Evolutionary conservation across 2,113 vertebrate species (phyloP), one percentile per base, ranked within the genome.

Genomic region (Penelope pileata): DNA sequence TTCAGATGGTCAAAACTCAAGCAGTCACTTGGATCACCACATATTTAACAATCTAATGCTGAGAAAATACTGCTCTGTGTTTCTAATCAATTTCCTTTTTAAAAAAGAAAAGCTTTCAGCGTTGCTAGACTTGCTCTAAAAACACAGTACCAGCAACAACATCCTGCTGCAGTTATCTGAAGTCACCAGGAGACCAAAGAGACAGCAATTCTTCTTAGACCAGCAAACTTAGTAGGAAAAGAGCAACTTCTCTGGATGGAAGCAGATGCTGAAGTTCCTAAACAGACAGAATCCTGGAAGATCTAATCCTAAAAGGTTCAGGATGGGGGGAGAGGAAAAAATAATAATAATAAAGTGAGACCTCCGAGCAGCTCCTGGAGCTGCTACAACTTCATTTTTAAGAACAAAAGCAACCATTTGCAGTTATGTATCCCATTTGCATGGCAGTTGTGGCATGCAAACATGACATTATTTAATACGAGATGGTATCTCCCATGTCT

Each of bases 1-100:
- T 88, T 93, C 59, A 50, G 18, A 45, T 58, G 18, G 64, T 67
- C 60, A 66, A 54, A 91, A 91, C 48, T 48, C 34, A 80, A 54
- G 66, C 9, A 51, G n/a, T 22, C 36, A 32, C 14, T 38, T 34
- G 24, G 45, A 34, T 69, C 22, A 36, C 26, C 16, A 18, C 18
- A 27, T 42, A 85, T 2, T 62, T 32, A 40, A 40, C 19, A 83
- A 43, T 4, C 24, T 14, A 66, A 13, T 1, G 6, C 22, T 54
- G 22, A 70, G n/a, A 62, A 86, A 81, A 73, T 11, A 29, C 10
- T 29, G 21, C 19, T 63, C 19, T 84, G 10, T 23, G 21, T 30
- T 91, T 27, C 53, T 43, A 68, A 68, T 64, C 79, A 82, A 68
- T 36, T 6, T 5, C 42, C 22, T 4, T 30, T 75, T 81, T 24